Conservation (phyloP, 1,140 invertebrate species). For the Bombyx mandarina region DNA sequence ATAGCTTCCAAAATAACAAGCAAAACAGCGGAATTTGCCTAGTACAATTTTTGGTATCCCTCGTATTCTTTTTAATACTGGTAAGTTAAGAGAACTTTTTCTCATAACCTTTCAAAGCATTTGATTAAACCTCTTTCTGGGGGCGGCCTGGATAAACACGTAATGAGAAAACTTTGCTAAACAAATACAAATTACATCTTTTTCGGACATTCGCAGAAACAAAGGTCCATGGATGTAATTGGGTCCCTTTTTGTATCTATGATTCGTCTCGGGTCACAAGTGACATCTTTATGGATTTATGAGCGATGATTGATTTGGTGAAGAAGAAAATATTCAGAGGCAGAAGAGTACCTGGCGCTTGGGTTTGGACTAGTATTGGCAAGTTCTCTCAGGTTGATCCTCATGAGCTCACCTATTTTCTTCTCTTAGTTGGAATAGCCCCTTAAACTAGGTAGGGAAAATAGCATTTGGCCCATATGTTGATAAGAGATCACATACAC, state of each 20-base stretch:
- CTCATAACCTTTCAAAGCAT: slow-evolving; percentile 10
- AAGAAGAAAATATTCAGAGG: not conserved
- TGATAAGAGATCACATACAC: no score
- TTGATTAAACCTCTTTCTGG: slow-evolving; percentile 9
- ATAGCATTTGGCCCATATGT: no score
- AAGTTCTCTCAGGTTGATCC: no score
- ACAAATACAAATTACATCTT: slow-evolving; percentile 7
- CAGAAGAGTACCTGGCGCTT: no score
- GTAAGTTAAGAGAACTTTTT: slow-evolving; percentile 5
- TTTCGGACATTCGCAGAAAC: slow-evolving; percentile 5
- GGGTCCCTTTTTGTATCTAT: not conserved
- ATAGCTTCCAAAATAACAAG: no score
- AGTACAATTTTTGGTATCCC: not conserved
- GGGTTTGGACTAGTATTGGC: no score
- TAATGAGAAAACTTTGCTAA: slow-evolving; percentile 9
- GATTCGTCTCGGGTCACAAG: not conserved
- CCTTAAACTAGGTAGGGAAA: no score
- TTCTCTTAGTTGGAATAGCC: no score
- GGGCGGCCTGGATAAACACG: slow-evolving; percentile 1
- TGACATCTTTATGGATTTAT: not conserved
- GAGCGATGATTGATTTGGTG: not conserved
- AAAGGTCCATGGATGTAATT: slow-evolving; percentile 2
- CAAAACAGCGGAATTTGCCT: no score
- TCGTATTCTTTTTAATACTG: slow-evolving; percentile 5
- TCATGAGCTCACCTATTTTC: no score